Percentiles rank a stretch among this genome's conserved stretches.
Conservation (phyloP, 2,113 vertebrate genomes). For the Vimba vimba region DNA sequence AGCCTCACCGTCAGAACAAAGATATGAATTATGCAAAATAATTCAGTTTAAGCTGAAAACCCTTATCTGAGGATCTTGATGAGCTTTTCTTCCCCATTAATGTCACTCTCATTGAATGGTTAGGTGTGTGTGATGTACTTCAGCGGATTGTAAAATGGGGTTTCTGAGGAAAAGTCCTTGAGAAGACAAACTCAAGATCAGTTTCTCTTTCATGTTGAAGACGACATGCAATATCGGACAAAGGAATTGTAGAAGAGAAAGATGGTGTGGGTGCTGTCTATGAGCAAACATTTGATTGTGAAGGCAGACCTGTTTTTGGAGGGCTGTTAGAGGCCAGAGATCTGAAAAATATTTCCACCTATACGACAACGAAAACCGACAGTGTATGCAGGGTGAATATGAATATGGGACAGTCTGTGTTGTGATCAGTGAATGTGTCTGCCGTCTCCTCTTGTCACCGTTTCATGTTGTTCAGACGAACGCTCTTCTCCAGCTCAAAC, state of each 20-base stretch:
- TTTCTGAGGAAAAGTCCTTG: slow-evolving; percentile 4
- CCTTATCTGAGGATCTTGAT: not conserved
- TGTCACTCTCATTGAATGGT: not conserved
- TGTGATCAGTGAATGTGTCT: slow-evolving; percentile 11
- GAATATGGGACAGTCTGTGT: slow-evolving; percentile 27
- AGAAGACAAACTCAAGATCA: not conserved
- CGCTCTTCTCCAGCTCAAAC: slow-evolving; percentile 89
- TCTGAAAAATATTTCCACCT: not conserved
- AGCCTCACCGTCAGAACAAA: not conserved
- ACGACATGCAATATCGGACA: not conserved
- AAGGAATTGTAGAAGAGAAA: not conserved
- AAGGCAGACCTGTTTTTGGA: not conserved
- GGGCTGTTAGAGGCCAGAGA: not conserved
- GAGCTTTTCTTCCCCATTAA: slow-evolving; percentile 15
- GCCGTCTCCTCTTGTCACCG: slow-evolving; percentile 69
- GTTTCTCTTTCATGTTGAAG: not conserved
- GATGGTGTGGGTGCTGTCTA: not conserved
- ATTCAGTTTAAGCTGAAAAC: not conserved
- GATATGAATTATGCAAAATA: not conserved
- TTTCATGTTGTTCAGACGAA: slow-evolving; percentile 95
- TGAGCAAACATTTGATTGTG: not conserved
- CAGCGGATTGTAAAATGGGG: not conserved
- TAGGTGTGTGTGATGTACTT: not conserved
- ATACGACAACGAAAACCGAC: not conserved
- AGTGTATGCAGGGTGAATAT: not conserved